phyloP scores from a whole-genome alignment of 2,888 invertebrate species.

The Drosophila engyochracea region DNA sequence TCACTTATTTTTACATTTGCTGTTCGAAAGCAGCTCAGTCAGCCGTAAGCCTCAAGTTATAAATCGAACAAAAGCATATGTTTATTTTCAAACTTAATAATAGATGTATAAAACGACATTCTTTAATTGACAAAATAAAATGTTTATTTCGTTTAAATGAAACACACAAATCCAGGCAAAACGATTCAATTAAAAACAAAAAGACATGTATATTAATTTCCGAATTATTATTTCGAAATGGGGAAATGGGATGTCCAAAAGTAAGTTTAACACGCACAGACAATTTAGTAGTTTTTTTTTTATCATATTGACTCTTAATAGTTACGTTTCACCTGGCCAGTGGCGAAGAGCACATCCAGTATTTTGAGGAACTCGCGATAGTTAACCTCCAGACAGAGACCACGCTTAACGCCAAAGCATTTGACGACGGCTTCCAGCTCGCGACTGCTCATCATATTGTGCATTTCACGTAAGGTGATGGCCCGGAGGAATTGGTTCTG shows the following conservation, averaged over 20 bases:
- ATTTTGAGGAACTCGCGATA: slow-evolving; percentile 90
- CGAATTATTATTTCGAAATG: slow-evolving; percentile 16
- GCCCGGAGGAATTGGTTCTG: slow-evolving; percentile 89
- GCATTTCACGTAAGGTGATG: slow-evolving; percentile 88
- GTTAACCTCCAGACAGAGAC: slow-evolving; percentile 88
- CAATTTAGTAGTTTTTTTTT: slow-evolving; percentile 34
- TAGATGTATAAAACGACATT: slow-evolving; percentile 41
- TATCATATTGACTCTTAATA: slow-evolving; percentile 57
- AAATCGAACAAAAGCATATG: slow-evolving; percentile 34
- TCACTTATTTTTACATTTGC: slow-evolving; percentile 31
- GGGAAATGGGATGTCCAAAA: slow-evolving; percentile 11
- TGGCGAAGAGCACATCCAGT: slow-evolving; percentile 88
- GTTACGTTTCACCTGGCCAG: slow-evolving; percentile 85
- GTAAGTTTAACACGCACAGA: slow-evolving; percentile 18
- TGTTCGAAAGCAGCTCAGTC: slow-evolving; percentile 25
- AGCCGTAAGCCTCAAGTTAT: slow-evolving; percentile 27
- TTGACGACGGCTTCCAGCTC: slow-evolving; percentile 91
- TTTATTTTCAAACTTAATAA: slow-evolving; percentile 48
- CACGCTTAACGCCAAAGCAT: slow-evolving; percentile 90
- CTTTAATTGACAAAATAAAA: slow-evolving; percentile 33
- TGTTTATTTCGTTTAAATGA: slow-evolving; percentile 24
- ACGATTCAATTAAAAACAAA: slow-evolving; percentile 48
- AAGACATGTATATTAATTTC: slow-evolving; percentile 2
- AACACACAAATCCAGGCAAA: slow-evolving; percentile 21
- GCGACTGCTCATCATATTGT: slow-evolving; percentile 88